Conservation (phyloP, 1,140 invertebrate genomes). For the Stratiolaelaps scimitus region DNA sequence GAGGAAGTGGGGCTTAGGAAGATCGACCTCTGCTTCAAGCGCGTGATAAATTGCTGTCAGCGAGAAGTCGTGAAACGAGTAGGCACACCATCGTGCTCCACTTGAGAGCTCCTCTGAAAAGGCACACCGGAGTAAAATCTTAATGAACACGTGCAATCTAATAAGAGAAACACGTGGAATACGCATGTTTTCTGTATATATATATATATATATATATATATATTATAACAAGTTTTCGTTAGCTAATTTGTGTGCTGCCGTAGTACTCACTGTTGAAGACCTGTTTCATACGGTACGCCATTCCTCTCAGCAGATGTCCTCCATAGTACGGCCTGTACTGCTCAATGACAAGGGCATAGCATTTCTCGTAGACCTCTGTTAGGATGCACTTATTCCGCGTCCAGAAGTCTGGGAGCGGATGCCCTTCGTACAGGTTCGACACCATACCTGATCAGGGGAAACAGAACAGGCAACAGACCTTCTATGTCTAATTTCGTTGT, state of each 20-base stretch:
- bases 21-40: not conserved
- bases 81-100: slow-evolving; percentile 12
- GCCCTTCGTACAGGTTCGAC: slow-evolving; percentile 3
- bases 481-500: too few relatives aligned
- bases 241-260: too few relatives aligned
- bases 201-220: too few relatives aligned
- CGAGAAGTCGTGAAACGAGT: slow-evolving; percentile 21
- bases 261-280: slow-evolving; percentile 9
- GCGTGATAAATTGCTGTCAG: not conserved
- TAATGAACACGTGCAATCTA: too few relatives aligned
- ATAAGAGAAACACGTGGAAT: too few relatives aligned
- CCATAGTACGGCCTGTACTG: slow-evolving; percentile 1
- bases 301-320: not conserved
- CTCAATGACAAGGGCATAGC: not conserved
- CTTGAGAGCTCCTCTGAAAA: not conserved
- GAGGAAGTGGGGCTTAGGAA: slow-evolving; percentile 13
- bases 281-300: slow-evolving; percentile 8
- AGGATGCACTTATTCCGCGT: not conserved
- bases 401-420: not conserved
- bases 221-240: too few relatives aligned
- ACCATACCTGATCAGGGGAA: not conserved
- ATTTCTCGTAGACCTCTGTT: not conserved
- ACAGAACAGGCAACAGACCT: too few relatives aligned
- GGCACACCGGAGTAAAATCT: too few relatives aligned
- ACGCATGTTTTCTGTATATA: too few relatives aligned